phyloP scores from a whole-genome alignment of 2,113 vertebrate species.

The Hystrix brachyura region DNA sequence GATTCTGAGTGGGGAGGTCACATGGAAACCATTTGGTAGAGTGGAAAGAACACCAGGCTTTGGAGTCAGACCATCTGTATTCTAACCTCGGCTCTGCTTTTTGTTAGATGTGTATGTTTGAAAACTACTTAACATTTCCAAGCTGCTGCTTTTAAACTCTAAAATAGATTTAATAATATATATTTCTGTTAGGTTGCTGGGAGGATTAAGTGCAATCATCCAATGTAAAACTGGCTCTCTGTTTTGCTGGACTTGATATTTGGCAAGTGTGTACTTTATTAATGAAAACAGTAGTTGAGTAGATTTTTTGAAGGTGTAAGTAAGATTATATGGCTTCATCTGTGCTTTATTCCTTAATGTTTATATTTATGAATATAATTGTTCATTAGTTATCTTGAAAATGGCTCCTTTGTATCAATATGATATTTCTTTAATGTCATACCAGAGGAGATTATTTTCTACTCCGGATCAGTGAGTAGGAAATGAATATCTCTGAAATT shows the following conservation, averaged over 20 bases:
- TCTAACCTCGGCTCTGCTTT: neutral
- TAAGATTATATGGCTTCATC: neutral
- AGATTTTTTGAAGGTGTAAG: neutral
- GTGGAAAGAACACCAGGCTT: conserved; percentile 17
- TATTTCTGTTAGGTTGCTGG: neutral
- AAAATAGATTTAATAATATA: conserved; percentile 47
- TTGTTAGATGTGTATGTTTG: neutral
- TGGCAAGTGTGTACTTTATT: conserved; percentile 33
- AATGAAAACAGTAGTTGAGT: conserved; percentile 12
- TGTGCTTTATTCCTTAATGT: neutral
- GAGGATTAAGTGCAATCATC: neutral
- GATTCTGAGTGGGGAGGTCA: neutral
- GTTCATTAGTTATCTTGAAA: neutral
- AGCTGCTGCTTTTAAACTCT: conserved; percentile 19
- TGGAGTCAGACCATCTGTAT: neutral
- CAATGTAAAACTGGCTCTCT: neutral
- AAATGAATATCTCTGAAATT: conserved; percentile 53
- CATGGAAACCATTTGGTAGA: conserved; percentile 22
- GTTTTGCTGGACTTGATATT: conserved; percentile 23
- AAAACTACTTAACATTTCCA: conserved; percentile 2
- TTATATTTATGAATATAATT: neutral
- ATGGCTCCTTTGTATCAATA: neutral
- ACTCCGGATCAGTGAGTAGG: neutral
- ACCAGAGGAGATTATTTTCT: conserved; percentile 3
- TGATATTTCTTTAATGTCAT: neutral